A percentile compares a stretch with the other conserved stretches of the same genome.
Evolutionary conservation across 2,797 vertebrate species (phyloP).

Genomic region (Microcaecilia unicolor): DNA sequence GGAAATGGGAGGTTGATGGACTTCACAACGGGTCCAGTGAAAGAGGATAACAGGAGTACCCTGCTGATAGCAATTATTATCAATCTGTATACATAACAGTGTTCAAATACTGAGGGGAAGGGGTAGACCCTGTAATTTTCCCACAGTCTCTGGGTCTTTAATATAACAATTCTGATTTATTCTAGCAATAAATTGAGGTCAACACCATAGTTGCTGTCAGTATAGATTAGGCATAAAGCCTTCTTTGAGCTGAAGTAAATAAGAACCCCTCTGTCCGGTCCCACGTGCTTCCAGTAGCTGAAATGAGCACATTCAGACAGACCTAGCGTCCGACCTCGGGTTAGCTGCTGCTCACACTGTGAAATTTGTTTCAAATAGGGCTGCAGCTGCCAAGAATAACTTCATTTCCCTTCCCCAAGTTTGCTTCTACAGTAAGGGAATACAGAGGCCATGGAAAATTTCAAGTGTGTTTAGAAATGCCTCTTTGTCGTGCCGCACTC

Average conservation of each 20-base stretch:
- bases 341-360: slow-evolving; percentile 23
- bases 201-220: slow-evolving; percentile 1
- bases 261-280: slow-evolving; percentile 28
- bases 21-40: no score
- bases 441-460: no score
- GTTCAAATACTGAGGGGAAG: no score
- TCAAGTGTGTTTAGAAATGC: slow-evolving; percentile 3
- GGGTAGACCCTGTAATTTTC: no score
- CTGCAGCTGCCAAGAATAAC: slow-evolving; percentile 36
- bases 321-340: not conserved
- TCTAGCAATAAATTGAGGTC: not conserved
- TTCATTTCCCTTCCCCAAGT: slow-evolving; percentile 11
- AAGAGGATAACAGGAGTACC: no score
- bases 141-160: no score
- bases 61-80: no score
- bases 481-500: not conserved
- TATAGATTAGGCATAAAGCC: not conserved
- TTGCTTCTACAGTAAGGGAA: slow-evolving; percentile 27
- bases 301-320: not conserved
- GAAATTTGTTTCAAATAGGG: slow-evolving; percentile 18
- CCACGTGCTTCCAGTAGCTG: slow-evolving; percentile 22
- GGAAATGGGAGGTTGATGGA: no score
- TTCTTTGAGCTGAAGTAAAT: slow-evolving; percentile 5
- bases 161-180: no score
- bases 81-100: no score